Percentiles rank a stretch among this genome's conserved stretches.
Evolutionary conservation across 2,113 vertebrate genomes (phyloP).

Genomic region (Clarias gariepinus): DNA sequence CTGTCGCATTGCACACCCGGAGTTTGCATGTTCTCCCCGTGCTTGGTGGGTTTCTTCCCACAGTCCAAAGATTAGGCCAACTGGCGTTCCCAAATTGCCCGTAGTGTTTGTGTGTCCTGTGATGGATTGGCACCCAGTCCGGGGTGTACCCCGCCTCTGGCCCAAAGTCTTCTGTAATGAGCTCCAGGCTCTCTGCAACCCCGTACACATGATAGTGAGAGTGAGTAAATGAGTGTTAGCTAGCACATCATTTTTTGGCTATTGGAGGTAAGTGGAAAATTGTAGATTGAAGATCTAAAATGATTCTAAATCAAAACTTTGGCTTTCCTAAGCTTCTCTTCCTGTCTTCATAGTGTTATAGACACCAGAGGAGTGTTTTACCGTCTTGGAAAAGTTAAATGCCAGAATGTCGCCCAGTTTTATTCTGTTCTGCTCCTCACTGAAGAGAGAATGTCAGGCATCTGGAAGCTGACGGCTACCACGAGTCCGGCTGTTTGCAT

Average conservation of each 20-base stretch:
- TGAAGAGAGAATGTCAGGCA: constrained; percentile 37
- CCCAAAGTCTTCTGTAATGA: too few relatives aligned
- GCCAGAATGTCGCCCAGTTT: not conserved
- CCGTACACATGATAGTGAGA: too few relatives aligned
- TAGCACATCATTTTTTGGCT: not conserved
- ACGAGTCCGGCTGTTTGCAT: constrained; percentile 64
- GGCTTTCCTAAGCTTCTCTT: not conserved
- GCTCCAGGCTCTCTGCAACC: too few relatives aligned
- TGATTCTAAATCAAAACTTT: not conserved
- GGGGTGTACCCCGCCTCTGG: too few relatives aligned
- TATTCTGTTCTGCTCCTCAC: constrained; percentile 27
- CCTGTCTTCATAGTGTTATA: not conserved
- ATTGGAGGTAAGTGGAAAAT: not conserved
- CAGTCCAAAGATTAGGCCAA: too few relatives aligned
- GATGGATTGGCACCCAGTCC: too few relatives aligned
- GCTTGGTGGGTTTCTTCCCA: too few relatives aligned
- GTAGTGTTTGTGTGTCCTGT: too few relatives aligned
- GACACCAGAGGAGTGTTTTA: not conserved
- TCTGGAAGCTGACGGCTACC: constrained; percentile 37
- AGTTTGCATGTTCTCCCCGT: too few relatives aligned
- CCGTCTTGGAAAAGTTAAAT: not conserved
- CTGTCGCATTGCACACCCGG: too few relatives aligned
- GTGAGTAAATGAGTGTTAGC: not conserved
- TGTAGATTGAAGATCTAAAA: not conserved
- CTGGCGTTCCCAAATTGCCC: too few relatives aligned